Conservation (phyloP, 1,140 invertebrate genomes). For the Drosophila micromelanica region DNA sequence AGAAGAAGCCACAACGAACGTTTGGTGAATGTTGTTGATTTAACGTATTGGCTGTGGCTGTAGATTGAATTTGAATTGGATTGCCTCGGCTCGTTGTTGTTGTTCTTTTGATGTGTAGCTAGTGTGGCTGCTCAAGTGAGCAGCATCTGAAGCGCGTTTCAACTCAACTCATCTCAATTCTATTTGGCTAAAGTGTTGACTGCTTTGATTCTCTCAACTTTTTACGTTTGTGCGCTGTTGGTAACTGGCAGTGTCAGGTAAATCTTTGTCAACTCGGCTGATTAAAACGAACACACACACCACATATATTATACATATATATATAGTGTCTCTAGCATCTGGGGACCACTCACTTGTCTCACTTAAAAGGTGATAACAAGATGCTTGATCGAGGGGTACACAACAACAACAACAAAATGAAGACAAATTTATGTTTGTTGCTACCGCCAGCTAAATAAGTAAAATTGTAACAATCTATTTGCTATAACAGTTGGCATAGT, state of each 20-base stretch:
- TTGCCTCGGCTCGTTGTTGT: constrained; percentile 12
- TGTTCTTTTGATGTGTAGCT: constrained; percentile 48
- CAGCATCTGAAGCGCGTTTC: constrained; percentile 17
- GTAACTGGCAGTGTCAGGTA: constrained; percentile 79
- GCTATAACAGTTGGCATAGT: constrained; percentile 38
- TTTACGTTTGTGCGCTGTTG: constrained; percentile 23
- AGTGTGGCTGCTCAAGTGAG: constrained; percentile 54
- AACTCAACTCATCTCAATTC: constrained; percentile 24
- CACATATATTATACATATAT: neutral
- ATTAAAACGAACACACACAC: constrained; percentile 58
- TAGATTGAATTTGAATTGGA: constrained; percentile 28
- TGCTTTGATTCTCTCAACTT: constrained; percentile 27
- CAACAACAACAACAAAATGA: constrained; percentile 19
- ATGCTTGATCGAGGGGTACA: constrained; percentile 60
- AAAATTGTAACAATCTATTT: constrained; percentile 68
- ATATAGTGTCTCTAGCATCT: constrained; percentile 33
- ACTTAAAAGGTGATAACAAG: constrained; percentile 83
- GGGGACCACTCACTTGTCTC: constrained; percentile 72
- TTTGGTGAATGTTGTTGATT: constrained; percentile 72
- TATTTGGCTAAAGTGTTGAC: constrained; percentile 23
- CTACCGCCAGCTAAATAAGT: constrained; percentile 34
- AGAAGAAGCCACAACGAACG: constrained; percentile 24
- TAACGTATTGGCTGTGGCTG: constrained; percentile 64
- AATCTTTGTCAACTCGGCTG: constrained; percentile 75
- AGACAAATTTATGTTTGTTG: constrained; percentile 38